These are phyloP conservation scores for Beroe ovata DNA, from an alignment of 37 sponge, comb jelly and placozoan species.

Conservation along the genomic window DNA sequence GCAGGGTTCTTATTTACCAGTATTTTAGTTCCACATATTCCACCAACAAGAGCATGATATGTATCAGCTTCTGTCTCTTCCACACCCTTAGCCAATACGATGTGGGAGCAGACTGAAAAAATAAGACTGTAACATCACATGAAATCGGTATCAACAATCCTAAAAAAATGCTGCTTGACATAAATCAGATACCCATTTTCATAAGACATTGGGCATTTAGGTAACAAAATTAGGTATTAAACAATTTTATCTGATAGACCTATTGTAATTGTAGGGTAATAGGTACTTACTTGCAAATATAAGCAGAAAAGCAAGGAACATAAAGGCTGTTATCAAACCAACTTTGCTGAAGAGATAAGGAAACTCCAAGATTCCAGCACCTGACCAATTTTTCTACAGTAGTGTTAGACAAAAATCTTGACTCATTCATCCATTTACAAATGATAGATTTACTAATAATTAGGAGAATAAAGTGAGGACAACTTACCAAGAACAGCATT, in stretches of 20 bases:
- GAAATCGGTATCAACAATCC: too few relatives aligned
- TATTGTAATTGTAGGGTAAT: too few relatives aligned
- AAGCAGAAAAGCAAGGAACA: constrained; percentile 28
- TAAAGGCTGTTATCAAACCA: constrained; percentile 24
- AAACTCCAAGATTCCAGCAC: constrained; percentile 62
- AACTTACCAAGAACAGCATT: constrained; percentile 47
- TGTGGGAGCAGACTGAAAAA: constrained; percentile 19
- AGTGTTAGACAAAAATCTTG: too few relatives aligned
- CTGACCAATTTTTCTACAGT: not conserved
- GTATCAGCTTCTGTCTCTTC: not conserved
- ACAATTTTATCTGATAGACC: too few relatives aligned
- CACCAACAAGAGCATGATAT: constrained; percentile 41
- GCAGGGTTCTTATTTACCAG: constrained; percentile 17
- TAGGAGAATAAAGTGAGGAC: not conserved
- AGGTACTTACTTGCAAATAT: constrained; percentile 21
- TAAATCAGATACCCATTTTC: too few relatives aligned
- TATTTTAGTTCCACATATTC: constrained; percentile 18
- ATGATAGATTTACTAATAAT: too few relatives aligned
- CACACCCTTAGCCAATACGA: constrained; percentile 14
- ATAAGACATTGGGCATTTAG: too few relatives aligned
- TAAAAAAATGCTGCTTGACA: too few relatives aligned
- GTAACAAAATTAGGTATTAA: too few relatives aligned
- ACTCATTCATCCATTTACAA: too few relatives aligned
- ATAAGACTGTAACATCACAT: too few relatives aligned
- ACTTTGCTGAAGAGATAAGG: constrained; percentile 37